Evolutionary conservation across 2,888 invertebrate genomes (phyloP).

Genomic region (Netelia melanura): DNA sequence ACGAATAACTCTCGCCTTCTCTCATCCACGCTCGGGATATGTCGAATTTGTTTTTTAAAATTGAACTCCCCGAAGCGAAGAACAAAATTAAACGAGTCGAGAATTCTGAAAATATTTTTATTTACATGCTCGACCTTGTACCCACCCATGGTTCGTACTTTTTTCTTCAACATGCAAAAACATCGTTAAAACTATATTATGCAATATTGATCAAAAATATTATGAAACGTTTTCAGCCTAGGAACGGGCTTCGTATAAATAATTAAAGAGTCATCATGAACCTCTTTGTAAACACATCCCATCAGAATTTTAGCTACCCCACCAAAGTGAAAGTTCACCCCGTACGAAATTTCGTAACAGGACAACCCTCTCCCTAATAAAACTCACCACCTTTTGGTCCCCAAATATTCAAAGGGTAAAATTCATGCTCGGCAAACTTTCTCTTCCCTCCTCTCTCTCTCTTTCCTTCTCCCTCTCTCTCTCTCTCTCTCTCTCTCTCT

Average conservation of each 20-base stretch:
- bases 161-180: no score
- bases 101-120: no score
- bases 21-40: not conserved
- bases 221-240: no score
- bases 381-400: constrained; percentile 3
- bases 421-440: constrained; percentile 21
- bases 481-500: not conserved
- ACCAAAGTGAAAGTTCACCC: no score
- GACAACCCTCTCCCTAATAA: constrained; percentile 1
- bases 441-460: not conserved
- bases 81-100: not conserved
- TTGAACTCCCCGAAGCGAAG: not conserved
- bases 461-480: not conserved
- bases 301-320: no score
- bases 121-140: no score
- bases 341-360: not conserved
- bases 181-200: no score
- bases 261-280: no score
- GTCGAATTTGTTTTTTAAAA: constrained; percentile 22
- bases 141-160: no score
- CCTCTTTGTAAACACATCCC: no score
- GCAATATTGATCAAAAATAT: no score
- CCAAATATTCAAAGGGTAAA: constrained; percentile 2
- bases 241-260: no score
- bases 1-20: not conserved